Conservation (phyloP, 2,113 vertebrate genomes). For the Apodemus speciosus region DNA sequence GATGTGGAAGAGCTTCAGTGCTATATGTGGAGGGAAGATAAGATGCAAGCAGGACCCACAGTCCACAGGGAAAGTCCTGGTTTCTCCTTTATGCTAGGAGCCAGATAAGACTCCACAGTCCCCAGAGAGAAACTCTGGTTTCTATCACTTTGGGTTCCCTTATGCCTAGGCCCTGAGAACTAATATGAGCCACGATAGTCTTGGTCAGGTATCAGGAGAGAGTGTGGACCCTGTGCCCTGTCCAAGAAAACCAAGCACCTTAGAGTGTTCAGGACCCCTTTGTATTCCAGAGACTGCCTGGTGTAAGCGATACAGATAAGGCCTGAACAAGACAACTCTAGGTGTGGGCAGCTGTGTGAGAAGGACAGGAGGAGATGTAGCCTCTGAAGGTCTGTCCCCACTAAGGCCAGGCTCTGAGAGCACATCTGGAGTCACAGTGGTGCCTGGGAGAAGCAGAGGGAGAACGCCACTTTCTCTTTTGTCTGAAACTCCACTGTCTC, state of each 20-base stretch:
- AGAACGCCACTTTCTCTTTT: conserved; percentile 69
- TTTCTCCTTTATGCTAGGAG: not conserved
- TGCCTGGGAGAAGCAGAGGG: conserved; percentile 70
- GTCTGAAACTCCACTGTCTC: conserved; percentile 59
- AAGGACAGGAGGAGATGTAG: conserved; percentile 24
- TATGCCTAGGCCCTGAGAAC: not conserved
- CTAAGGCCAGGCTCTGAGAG: conserved; percentile 59
- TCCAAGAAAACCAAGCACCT: conserved; percentile 2
- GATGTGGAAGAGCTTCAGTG: not conserved
- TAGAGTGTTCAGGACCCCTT: conserved; percentile 45
- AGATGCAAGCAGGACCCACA: not conserved
- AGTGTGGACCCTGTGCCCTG: not conserved
- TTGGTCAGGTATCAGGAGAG: not conserved
- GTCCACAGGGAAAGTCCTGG: not conserved
- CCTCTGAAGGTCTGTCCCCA: conserved; percentile 65
- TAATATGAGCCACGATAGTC: not conserved
- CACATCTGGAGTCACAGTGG: conserved; percentile 61
- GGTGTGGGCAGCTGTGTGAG: conserved; percentile 42
- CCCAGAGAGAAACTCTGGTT: not conserved
- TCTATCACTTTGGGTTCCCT: not conserved
- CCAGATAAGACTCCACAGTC: not conserved
- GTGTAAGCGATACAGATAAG: conserved; percentile 19
- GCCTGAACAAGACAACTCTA: conserved; percentile 27
- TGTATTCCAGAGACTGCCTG: conserved; percentile 61
- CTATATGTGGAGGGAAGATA: not conserved